Evolutionary conservation across 2,888 invertebrate genomes (phyloP).

Genomic region (Mesorhabditis belari): DNA sequence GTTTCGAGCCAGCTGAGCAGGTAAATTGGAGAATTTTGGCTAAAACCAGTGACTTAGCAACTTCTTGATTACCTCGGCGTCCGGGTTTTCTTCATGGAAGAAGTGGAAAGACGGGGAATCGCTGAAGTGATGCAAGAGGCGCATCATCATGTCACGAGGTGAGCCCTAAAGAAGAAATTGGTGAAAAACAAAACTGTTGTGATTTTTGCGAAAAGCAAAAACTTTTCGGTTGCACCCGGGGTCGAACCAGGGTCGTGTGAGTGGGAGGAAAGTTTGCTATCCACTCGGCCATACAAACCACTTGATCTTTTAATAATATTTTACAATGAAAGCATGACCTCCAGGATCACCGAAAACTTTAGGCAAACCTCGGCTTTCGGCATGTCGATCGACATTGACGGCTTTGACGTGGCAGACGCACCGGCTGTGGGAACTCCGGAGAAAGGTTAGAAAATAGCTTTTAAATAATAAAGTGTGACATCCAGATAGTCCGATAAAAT

Average conservation of each 20-base stretch:
- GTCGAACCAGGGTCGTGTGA: too few species aligned
- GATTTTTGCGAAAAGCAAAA: background rate
- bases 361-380: conserved; percentile 40
- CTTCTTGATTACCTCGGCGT: conserved; percentile 39
- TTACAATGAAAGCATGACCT: too few species aligned
- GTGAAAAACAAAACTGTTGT: background rate
- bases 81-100: conserved; percentile 38
- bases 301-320: too few species aligned
- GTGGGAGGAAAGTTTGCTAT: too few species aligned
- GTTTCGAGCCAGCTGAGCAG: conserved; percentile 41
- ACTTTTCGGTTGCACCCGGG: background rate
- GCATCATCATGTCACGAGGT: conserved; percentile 30
- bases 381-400: conserved; percentile 45
- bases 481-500: background rate
- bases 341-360: too few species aligned
- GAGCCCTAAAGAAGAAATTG: too few species aligned
- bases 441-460: conserved; percentile 7
- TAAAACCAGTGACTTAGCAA: conserved; percentile 13
- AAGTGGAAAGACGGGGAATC: conserved; percentile 37
- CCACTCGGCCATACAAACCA: too few species aligned
- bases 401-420: conserved; percentile 37
- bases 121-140: conserved; percentile 41
- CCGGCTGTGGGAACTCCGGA: conserved; percentile 45
- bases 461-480: background rate
- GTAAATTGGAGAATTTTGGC: conserved; percentile 6